Percentiles rank a stretch among this genome's conserved stretches.
phyloP scores from a whole-genome alignment of 2,113 vertebrate species.

The Lepidiolamprologus cunningtoni region DNA sequence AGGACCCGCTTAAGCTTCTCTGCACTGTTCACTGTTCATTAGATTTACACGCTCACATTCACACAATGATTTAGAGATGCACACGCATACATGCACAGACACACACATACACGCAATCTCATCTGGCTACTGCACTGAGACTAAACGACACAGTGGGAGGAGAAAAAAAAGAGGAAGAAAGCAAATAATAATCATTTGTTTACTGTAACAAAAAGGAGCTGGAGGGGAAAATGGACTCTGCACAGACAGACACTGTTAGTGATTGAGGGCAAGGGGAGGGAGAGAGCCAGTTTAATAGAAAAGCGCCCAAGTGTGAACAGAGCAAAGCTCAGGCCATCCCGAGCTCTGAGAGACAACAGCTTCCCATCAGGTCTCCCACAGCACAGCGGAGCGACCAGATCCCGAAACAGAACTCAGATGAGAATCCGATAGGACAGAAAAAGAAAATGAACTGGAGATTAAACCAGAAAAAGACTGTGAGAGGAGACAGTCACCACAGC shows the following conservation, averaged over 20 bases:
- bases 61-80: neutral
- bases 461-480: slow-evolving; percentile 32
- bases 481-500: slow-evolving; percentile 28
- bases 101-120: slow-evolving; percentile 41
- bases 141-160: slow-evolving; percentile 6
- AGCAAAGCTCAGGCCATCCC: slow-evolving; percentile 19
- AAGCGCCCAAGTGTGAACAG: slow-evolving; percentile 50
- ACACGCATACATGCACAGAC: neutral
- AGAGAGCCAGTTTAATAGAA: slow-evolving; percentile 46
- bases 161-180: slow-evolving; percentile 9
- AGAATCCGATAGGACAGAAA: slow-evolving; percentile 3
- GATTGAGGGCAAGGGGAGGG: slow-evolving; percentile 34
- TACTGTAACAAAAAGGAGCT: slow-evolving; percentile 49
- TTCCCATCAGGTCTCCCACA: slow-evolving; percentile 25
- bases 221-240: slow-evolving; percentile 23
- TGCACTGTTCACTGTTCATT: neutral
- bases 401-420: neutral
- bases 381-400: slow-evolving; percentile 2
- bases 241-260: slow-evolving; percentile 35
- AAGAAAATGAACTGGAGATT: neutral
- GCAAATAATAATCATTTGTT: slow-evolving; percentile 54
- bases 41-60: neutral
- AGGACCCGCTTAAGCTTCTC: neutral
- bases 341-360: slow-evolving; percentile 15
- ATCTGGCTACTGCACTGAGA: slow-evolving; percentile 60